phyloP scores from a whole-genome alignment of 2,888 invertebrate species.

The Icerya purchasi region DNA sequence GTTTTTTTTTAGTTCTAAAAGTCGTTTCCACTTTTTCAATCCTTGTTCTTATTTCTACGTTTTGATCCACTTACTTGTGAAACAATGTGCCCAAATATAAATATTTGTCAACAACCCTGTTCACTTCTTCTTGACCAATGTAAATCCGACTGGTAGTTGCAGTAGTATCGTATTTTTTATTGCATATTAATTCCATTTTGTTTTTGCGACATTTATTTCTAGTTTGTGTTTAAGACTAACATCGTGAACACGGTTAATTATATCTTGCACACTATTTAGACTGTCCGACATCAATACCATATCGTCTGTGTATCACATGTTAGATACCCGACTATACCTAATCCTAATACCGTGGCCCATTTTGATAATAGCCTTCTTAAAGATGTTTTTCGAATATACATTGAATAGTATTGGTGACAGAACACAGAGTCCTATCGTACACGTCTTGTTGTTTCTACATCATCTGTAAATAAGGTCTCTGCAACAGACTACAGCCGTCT shows the following conservation, averaged over 20 bases:
- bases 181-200: neutral
- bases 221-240: neutral
- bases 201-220: neutral
- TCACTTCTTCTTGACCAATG: neutral
- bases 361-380: neutral
- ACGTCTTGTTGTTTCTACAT: neutral
- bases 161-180: neutral
- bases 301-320: neutral
- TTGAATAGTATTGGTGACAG: neutral
- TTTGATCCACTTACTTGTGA: neutral
- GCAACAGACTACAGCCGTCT: no score
- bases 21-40: neutral
- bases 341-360: neutral
- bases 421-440: no score
- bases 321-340: neutral
- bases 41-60: neutral
- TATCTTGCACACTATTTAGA: neutral
- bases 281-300: neutral
- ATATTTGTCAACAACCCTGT: neutral
- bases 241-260: neutral
- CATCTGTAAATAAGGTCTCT: neutral
- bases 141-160: neutral
- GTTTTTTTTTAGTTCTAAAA: neutral
- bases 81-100: neutral
- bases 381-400: neutral